Evolutionary conservation across 2,797 vertebrate genomes (phyloP).

Genomic region (Gambusia yucatana): DNA sequence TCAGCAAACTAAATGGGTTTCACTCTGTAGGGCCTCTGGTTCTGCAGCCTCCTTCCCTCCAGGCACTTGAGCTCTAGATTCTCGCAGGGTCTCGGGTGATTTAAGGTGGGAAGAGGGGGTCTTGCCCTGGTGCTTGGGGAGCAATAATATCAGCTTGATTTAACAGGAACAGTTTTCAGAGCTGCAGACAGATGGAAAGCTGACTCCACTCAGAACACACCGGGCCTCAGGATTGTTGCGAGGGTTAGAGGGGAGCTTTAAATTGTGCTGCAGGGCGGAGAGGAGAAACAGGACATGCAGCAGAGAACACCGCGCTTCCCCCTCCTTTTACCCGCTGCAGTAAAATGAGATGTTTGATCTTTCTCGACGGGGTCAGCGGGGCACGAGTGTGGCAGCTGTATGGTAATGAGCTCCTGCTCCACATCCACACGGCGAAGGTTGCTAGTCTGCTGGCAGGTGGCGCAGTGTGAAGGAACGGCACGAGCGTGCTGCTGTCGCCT

Average conservation of each 20-base stretch:
- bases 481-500: slow-evolving; percentile 23
- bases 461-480: slow-evolving; percentile 39
- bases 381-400: slow-evolving; percentile 83
- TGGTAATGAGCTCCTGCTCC: slow-evolving; percentile 81
- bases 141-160: slow-evolving; percentile 81
- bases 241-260: slow-evolving; percentile 49
- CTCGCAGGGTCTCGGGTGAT: slow-evolving; percentile 51
- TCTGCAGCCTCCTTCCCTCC: neutral
- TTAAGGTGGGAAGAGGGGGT: slow-evolving; percentile 65
- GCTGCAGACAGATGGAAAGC: slow-evolving; percentile 79
- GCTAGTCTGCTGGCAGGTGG: slow-evolving; percentile 56
- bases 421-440: slow-evolving; percentile 17
- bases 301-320: neutral
- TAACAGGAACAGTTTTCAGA: slow-evolving; percentile 69
- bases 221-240: slow-evolving; percentile 10
- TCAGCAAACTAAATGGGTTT: neutral
- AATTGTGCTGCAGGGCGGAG: slow-evolving; percentile 44
- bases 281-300: slow-evolving; percentile 10
- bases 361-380: slow-evolving; percentile 46
- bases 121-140: slow-evolving; percentile 58
- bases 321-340: neutral
- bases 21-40: neutral
- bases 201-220: slow-evolving; percentile 38
- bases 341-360: slow-evolving; percentile 60
- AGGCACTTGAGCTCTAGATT: slow-evolving; percentile 33